These are phyloP conservation scores for Tyrophagus putrescentiae DNA, from an alignment of 1,140 invertebrate species.

Conservation along the genomic window DNA sequence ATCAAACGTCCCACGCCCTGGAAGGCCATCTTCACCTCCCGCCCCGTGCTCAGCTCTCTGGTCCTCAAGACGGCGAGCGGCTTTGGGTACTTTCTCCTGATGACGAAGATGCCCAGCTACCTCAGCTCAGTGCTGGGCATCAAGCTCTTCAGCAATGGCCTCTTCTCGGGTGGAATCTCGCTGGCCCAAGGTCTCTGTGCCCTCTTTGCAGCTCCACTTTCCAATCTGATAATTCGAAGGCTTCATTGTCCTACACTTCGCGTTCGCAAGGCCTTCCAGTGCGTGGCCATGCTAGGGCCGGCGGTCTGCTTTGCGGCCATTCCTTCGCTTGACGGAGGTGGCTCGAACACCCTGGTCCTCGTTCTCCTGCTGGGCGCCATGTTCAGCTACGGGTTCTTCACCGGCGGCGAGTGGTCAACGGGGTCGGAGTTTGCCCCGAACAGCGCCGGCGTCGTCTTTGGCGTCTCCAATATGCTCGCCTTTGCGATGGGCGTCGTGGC, in stretches of 20 bases:
- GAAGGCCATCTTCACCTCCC: constrained; percentile 9
- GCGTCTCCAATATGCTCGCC: constrained; percentile 13
- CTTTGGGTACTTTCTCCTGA: constrained; percentile 16
- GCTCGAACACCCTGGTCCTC: constrained; percentile 22
- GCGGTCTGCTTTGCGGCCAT: constrained; percentile 24
- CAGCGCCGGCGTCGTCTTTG: constrained; percentile 11
- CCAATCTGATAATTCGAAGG: background rate
- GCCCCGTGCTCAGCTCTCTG: constrained; percentile 4
- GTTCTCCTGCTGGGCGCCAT: constrained; percentile 24
- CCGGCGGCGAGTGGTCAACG: constrained; percentile 27
- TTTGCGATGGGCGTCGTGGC: constrained; percentile 11
- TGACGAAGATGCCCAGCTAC: constrained; percentile 14
- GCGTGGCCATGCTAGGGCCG: constrained; percentile 22
- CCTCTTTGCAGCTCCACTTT: background rate
- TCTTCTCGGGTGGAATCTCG: background rate
- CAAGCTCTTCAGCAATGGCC: constrained; percentile 12
- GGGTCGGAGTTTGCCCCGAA: constrained; percentile 20
- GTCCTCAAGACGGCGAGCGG: background rate
- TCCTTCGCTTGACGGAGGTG: constrained; percentile 20
- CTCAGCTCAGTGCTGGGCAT: background rate
- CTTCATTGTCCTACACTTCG: background rate
- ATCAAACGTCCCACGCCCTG: constrained; percentile 8
- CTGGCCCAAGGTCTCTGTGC: background rate
- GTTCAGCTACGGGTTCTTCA: constrained; percentile 25
- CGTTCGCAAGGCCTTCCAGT: constrained; percentile 21